Base-by-base conservation (phyloP, 2,113 vertebrate genomes). In the Cichladusa arquata region DNA sequence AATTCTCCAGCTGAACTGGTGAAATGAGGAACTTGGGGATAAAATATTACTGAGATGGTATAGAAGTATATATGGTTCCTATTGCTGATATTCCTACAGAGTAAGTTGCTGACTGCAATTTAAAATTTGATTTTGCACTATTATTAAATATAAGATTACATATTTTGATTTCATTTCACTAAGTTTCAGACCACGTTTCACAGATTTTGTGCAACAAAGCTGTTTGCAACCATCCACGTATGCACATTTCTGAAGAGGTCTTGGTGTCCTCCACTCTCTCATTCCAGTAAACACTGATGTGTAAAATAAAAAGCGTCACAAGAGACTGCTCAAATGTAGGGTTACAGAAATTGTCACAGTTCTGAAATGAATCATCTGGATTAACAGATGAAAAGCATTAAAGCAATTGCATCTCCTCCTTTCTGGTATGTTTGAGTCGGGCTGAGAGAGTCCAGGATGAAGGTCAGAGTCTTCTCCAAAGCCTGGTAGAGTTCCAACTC, bases 381-480 rank as follows among this genome's bases (percentile, higher is more conserved):
- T 69, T 61, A 82, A 85, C 54, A 81, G 45, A 69, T 29, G 34
- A 61, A 44, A 86, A 81, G 40, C 65, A 86, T 64, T 70, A 74
- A 44, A 70, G 42, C n/a, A 86, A 74, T 19, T 42, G 3, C 51
- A 86, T 44, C 56, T 86, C 38, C 50, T 85, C 33, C 42, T 64
- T 88, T 48, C 80, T 86, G 36, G 34, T 31, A 47, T 23, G 25
- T 72, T 31, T 84, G 34, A 77, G 33, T 42, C 1, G 26, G 45
- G 58, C 50, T 86, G 50, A 90, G 47, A 60, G 67, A 92, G 56
- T 24, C 77, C 61, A 67, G 56, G 48, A 74, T 81, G 83, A 94
- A 94, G 92, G 82, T 86, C 92, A 92, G 64, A 82, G 33, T 58
- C 80, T 74, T 93, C 69, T 64, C 71, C 69, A 48, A 56, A 33